Evolutionary conservation across 2,888 invertebrate genomes (phyloP), one percentile per base, ranked within the genome.

Genomic region (Plebejus argus): DNA sequence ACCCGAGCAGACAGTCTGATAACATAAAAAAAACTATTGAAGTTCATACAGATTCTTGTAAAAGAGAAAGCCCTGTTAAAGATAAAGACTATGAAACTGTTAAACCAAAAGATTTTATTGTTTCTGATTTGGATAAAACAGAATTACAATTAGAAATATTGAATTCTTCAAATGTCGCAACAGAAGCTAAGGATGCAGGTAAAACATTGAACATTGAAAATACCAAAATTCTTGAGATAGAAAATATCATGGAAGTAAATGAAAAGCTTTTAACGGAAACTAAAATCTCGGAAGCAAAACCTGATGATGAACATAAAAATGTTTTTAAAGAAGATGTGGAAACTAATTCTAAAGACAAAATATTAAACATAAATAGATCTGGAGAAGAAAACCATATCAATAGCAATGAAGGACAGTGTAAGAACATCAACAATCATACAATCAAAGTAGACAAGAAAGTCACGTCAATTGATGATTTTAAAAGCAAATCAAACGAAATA

Each of bases 21-120:
- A 92, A 91, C 84, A 85, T 89, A 7, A 93, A 92, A 80, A 92
- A 93, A 82, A 93, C 91, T 10, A 93, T 94, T 81, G 94, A 94
- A 85, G 92, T 93, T 20, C 91, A 92, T 78, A 93, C 93, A 76
- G 93, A 93, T 78, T 87, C 79, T 82, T 84, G 82, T 72, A 77
- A 58, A 70, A 77, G 82, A 53, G 91, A 91, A 76, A 80, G 79
- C 56, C 77, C 82, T 53, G 77, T 76, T 6, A 84, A 83, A 81
- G 79, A 66, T 75, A 83, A 82, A 78, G 82, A 84, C 8, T 70
- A 58, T 77, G 82, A 81, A 76, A 66, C 49, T 56, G 28, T 49
- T 20, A 81, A 81, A 76, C 58, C 39, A 72, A 72, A 23, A 45
- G 72, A 76, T 33, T 7, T 23, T 53, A 20, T 75, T 45, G 20